A percentile compares a stretch with the other conserved stretches of the same genome.
Evolutionary conservation across 2,797 vertebrate genomes (phyloP).

Genomic region (Hoplostethus mediterraneus): DNA sequence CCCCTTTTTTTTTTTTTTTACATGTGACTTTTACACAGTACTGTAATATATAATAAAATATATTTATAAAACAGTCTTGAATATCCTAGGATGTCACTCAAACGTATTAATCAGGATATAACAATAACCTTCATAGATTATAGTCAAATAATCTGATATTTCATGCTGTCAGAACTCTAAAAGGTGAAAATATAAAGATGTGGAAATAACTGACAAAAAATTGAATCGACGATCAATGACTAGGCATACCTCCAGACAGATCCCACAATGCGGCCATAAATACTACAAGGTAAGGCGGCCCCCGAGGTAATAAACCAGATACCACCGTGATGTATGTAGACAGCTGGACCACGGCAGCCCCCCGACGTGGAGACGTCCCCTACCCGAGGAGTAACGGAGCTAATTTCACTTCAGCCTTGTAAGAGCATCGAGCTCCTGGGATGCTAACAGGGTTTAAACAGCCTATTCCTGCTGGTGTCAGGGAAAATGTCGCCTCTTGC

Average conservation of each 20-base stretch:
- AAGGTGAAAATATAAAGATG: no score
- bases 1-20: no score
- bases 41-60: no score
- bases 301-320: not conserved
- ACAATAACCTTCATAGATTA: no score
- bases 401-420: constrained; percentile 40
- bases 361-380: constrained; percentile 36
- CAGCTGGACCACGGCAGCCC: constrained; percentile 16
- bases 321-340: not conserved
- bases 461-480: constrained; percentile 24
- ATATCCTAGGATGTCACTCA: no score
- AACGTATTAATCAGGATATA: no score
- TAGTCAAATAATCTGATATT: no score
- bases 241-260: not conserved
- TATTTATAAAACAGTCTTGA: no score
- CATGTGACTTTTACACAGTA: no score
- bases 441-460: constrained; percentile 40
- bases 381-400: constrained; percentile 27
- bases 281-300: no score
- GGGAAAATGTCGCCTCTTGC: constrained; percentile 10
- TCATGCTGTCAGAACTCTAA: no score
- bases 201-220: not conserved
- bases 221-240: not conserved
- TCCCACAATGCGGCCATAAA: not conserved
- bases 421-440: constrained; percentile 27